Evolutionary conservation across 2,113 vertebrate species (phyloP), one percentile per base, ranked within the genome.

Genomic region (Bothrops jararaca): DNA sequence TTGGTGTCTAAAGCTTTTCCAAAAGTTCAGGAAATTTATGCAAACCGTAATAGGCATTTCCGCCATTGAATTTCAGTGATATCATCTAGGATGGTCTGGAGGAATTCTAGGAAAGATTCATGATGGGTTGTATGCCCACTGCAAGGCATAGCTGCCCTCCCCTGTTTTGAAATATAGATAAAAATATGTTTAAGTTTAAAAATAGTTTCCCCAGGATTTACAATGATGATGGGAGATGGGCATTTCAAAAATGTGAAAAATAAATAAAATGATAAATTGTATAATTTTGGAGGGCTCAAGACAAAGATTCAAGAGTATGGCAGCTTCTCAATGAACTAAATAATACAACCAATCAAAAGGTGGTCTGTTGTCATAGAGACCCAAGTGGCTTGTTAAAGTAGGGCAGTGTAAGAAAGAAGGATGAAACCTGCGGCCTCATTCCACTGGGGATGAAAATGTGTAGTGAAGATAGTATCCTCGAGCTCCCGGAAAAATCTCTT

Each of bases 401-500:
- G 91, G 23, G 2, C 3, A 92, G 3, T 34, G 24, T 42, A 89
- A 86, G 39, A 85, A 90, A 92, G 45, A 87, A 48, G 48, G 23
- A 50, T 29, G 88, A 39, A 91, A 99, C 99, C 99, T 12, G 99
- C 98, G 88, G 99, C 98, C 52, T 98, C 98, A 92, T 98, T 98
- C 99, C 99, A 99, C 90, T 98, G 98, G 0, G 98, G 98, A 94
- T 99, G 98, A 54, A 99, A 97, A 91, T 99, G 98, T 18, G 97
- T 97, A 97, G 99, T 99, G 96, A 99, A 99, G 95, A 99, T 95
- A 0, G 98, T 99, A 94, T 99, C 99, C 4, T 99, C 98, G 0
- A 99, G 97, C 96, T 99, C 99, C 2, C 99, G 97, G 96, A 99
- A 99, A 97, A 99, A 99, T 95, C 99, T 98, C 96, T 99, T 99